These are phyloP conservation scores for Prorops nasuta DNA, from an alignment of 1,140 invertebrate genomes.

Conservation along the genomic window DNA sequence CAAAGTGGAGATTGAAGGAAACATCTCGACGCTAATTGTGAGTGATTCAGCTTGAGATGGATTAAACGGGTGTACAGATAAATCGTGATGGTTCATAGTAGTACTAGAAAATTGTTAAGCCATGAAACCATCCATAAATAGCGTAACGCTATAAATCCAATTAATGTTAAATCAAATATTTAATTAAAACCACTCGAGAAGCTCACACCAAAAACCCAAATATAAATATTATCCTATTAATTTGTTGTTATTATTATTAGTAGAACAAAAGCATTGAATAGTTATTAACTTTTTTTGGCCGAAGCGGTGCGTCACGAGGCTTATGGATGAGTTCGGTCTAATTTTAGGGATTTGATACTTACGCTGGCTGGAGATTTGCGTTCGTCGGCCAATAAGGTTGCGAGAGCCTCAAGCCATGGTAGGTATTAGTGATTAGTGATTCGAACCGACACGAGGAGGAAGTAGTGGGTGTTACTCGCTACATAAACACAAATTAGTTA, in stretches of 20 bases:
- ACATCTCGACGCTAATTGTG: neutral
- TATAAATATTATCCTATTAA: no score
- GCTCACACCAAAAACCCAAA: no score
- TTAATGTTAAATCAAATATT: neutral
- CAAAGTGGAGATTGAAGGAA: neutral
- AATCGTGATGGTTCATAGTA: no score
- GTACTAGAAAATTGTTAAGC: neutral
- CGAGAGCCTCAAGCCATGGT: slow-evolving; percentile 43
- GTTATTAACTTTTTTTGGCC: no score
- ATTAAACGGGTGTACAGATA: neutral
- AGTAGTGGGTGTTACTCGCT: slow-evolving; percentile 53
- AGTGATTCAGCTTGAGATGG: neutral
- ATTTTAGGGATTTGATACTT: slow-evolving; percentile 29
- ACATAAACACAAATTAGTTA: slow-evolving; percentile 58
- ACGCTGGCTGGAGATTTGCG: slow-evolving; percentile 34
- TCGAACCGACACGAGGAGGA: slow-evolving; percentile 48
- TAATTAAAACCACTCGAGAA: neutral
- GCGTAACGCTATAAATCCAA: neutral
- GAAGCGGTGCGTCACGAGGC: neutral
- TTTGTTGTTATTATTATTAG: no score
- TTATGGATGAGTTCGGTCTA: neutral
- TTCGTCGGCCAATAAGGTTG: slow-evolving; percentile 38
- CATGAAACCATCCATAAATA: neutral
- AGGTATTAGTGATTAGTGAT: slow-evolving; percentile 55
- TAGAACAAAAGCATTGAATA: no score